Percentiles rank a stretch among this genome's conserved stretches.
phyloP scores from a whole-genome alignment of 2,797 vertebrate species.

The Sebastes steindachneri region DNA sequence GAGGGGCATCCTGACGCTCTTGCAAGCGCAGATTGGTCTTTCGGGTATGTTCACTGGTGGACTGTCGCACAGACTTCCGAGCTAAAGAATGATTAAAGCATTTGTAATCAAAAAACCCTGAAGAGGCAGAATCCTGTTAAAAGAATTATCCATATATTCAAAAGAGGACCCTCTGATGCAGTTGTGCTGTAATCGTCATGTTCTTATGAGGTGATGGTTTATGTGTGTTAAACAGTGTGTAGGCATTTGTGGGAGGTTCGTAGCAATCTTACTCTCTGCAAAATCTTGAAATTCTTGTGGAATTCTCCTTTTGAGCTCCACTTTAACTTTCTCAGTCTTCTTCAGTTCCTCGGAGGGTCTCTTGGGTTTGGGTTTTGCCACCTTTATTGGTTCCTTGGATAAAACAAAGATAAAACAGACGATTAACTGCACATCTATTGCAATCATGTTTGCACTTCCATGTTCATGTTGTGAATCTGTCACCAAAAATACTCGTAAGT shows the following conservation, averaged over 20 bases:
- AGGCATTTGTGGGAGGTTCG: not conserved
- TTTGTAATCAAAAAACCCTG: not conserved
- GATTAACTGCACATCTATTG: not conserved
- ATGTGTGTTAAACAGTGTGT: not conserved
- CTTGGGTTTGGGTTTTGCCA: conserved; percentile 89
- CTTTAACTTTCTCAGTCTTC: conserved; percentile 84
- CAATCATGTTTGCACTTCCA: not conserved
- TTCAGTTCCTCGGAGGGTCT: conserved; percentile 82
- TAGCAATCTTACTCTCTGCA: conserved; percentile 83
- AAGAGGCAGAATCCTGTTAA: not conserved
- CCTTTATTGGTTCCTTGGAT: conserved; percentile 91
- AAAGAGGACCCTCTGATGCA: not conserved
- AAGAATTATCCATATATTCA: not conserved
- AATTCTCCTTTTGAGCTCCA: conserved; percentile 83
- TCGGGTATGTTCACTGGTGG: conserved; percentile 94
- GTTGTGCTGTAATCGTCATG: not conserved
- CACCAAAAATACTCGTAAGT: not conserved
- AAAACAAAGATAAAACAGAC: conserved; percentile 6
- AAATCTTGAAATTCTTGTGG: conserved; percentile 88
- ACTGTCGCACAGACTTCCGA: conserved; percentile 95
- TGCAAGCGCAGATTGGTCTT: conserved; percentile 94
- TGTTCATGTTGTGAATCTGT: not conserved
- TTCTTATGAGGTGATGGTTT: not conserved
- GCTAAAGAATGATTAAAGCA: conserved; percentile 69
- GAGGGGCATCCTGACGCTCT: conserved; percentile 93